phyloP scores from a whole-genome alignment of 2,888 invertebrate species.

The Chloroclystis v-ata region DNA sequence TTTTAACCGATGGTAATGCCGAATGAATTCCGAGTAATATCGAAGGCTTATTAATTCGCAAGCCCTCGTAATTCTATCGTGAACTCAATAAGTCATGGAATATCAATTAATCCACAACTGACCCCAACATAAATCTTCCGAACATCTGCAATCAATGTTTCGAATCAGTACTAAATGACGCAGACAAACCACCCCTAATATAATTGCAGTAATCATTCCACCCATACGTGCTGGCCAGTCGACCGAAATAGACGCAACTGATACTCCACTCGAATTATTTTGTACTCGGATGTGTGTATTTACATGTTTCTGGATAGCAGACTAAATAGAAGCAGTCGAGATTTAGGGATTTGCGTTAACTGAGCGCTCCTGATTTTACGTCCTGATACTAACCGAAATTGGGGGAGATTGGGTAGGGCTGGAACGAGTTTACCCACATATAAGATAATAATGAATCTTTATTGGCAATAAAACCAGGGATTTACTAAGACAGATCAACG shows the following conservation, averaged over 20 bases:
- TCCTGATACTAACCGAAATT: constrained; percentile 19
- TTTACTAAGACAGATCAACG: neutral
- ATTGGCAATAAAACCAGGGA: constrained; percentile 9
- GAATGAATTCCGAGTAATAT: neutral
- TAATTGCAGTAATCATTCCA: constrained; percentile 17
- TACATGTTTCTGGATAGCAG: constrained; percentile 5
- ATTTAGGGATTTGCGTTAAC: constrained; percentile 20
- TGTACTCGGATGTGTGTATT: constrained; percentile 1
- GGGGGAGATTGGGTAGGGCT: constrained; percentile 15
- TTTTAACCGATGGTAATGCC: neutral
- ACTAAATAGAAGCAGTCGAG: constrained; percentile 14
- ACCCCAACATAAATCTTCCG: constrained; percentile 4
- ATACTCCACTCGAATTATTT: neutral
- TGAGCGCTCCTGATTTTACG: constrained; percentile 21
- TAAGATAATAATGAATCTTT: constrained; percentile 19
- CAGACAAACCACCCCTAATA: constrained; percentile 11
- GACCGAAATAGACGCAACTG: constrained; percentile 1
- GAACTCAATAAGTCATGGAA: constrained; percentile 1
- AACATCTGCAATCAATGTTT: constrained; percentile 19
- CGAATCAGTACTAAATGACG: constrained; percentile 10
- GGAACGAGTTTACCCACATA: constrained; percentile 13
- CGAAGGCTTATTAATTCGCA: neutral
- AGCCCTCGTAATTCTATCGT: neutral
- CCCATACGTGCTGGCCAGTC: constrained; percentile 1
- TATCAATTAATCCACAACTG: constrained; percentile 8